Base-by-base conservation (phyloP, 64 coral and sea anemone genomes). In the Porites australiensis region DNA sequence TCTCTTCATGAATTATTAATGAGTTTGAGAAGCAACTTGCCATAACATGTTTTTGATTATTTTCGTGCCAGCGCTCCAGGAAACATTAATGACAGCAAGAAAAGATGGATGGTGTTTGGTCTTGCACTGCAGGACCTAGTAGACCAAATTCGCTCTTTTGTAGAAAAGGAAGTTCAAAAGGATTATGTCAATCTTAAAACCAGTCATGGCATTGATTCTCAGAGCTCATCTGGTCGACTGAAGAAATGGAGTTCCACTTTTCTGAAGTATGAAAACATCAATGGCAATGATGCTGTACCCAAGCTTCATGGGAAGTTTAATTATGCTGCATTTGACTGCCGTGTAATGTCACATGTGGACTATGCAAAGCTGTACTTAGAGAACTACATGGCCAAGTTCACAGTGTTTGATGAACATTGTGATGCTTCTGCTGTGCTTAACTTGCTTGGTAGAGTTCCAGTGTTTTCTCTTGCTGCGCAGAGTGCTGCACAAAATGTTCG, bases 241-340 rank as follows among this genome's bases (percentile, higher is more conserved):
- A 70, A 45, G 13, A 16, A 74, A 0, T 75, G 75, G 21, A n/a
- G n/a, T n/a, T 19, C 59, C 19, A 44, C 14, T 27, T 48, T 51
- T 14, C 70, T 90, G 18, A 90, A 90, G 5, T 89, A 89, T 53
- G 14, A 75, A 48, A 90, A 61, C 50, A 90, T 90, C 49, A 90
- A 90, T 75, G 74, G 74, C 10, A 90, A 90, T 59, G 48, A 82
- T 15, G 59, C 44, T 5, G 4, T 45, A 2, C 74, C 74, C 18
- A 82, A 37, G 79, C 0, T 63, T 45, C 13, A 46, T 20, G 58
- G 59, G 1, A 46, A 9, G 44, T 16, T 2, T 3, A 27, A 79
- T 51, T 59, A 69, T 12, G 12, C 64, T 12, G 13, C 2, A 13
- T 91, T 79, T 46, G 89, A 91, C 52, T 91, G 22, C 78, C 50